Evolutionary conservation across 2,888 invertebrate species (phyloP), one percentile per base, ranked within the genome.

Genomic region (Cephus runcator): DNA sequence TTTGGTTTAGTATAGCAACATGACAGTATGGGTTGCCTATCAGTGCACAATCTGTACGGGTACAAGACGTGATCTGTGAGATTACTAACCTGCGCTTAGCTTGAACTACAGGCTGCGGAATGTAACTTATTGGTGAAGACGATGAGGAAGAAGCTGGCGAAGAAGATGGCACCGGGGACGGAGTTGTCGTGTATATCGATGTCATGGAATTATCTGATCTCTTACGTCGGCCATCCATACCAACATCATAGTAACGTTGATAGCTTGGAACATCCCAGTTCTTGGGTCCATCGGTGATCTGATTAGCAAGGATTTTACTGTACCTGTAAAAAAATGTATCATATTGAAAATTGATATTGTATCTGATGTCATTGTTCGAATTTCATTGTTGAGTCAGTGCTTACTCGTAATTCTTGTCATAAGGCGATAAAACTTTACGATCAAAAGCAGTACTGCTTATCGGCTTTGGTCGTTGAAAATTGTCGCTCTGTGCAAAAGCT

Each of bases 321-420:
- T 90, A 90, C 69, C 90, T 90, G 74, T 6, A 12, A 31, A 35
- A 77, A 35, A 75, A 23, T 12, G 73, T 75, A 9, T 11, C 30
- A 9, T 31, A 15, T 71, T 33, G 31, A 23, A 33, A 71, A 71
- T 71, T 71, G 0, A 33, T 71, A 15, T 71, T 33, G 71, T 56
- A 9, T 56, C 1, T 23, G 23, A 23, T 9, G 6, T 56, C 40
- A 15, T 30, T 31, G 31, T 30, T 71, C 12, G 71, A 71, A 3
- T 23, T 56, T 56, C 23, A 15, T 56, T 56, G 23, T 56, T 23
- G 40, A 33, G 6, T 56, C 1, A 40, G 30, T 30, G 81, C 88
- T 87, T 77, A 90, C 90, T 89, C 88, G 83, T 89, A 89, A 78
- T 81, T 89, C 73, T 85, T 87, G 1, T 87, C 87, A 73, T 84